phyloP scores from a whole-genome alignment of 2,797 vertebrate genomes.

The Coilia nasus region DNA sequence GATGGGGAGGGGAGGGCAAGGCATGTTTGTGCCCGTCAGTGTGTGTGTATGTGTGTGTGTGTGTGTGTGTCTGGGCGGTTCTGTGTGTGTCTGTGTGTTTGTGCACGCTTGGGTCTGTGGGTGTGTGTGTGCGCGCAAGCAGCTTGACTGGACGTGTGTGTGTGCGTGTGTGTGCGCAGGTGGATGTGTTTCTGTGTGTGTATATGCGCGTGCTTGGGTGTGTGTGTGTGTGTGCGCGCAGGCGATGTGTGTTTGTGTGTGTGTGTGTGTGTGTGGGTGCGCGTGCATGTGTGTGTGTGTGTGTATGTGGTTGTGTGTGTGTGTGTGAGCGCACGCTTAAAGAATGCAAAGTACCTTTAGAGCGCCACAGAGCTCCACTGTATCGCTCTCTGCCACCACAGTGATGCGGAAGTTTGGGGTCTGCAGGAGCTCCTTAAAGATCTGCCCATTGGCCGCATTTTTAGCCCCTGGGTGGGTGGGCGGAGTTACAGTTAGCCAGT shows the following conservation, averaged over 20 bases:
- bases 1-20: neutral
- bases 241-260: constrained; percentile 32
- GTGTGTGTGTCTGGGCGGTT: neutral
- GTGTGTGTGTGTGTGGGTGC: neutral
- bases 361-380: constrained; percentile 86
- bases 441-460: constrained; percentile 70
- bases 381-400: constrained; percentile 79
- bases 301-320: constrained; percentile 10
- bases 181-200: neutral
- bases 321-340: neutral
- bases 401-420: constrained; percentile 84
- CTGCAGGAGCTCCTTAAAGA: constrained; percentile 85
- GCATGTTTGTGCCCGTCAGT: neutral
- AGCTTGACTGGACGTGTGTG: too few relatives aligned
- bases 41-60: too few relatives aligned
- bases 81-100: too few relatives aligned
- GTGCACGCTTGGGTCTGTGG: too few relatives aligned
- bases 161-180: neutral
- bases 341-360: constrained; percentile 75
- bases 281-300: neutral
- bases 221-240: neutral
- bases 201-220: neutral
- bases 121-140: neutral
- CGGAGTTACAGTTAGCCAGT: neutral
- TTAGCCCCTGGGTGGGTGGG: constrained; percentile 72